Conservation (phyloP, 2,888 invertebrate species). For the Caenorhabditis sinica region DNA sequence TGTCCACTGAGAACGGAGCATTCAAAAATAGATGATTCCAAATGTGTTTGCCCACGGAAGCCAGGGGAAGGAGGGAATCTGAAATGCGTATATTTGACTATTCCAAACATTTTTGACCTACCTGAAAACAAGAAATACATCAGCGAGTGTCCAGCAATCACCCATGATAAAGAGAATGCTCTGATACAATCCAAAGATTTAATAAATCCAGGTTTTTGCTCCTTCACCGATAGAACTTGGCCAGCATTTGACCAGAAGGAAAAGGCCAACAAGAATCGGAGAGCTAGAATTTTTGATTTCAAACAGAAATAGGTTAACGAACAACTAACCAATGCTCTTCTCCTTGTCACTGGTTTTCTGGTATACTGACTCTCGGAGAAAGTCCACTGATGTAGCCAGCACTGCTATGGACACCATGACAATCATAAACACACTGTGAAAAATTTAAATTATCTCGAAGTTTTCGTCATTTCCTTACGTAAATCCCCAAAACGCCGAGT, state of each 20-base stretch:
- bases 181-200: conserved; percentile 74
- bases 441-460: neutral
- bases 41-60: conserved; percentile 20
- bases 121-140: conserved; percentile 46
- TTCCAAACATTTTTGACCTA: neutral
- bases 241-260: conserved; percentile 69
- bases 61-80: conserved; percentile 31
- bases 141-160: conserved; percentile 67
- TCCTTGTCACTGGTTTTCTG: conserved; percentile 32
- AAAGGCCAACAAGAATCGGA: conserved; percentile 55
- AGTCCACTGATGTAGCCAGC: conserved; percentile 35
- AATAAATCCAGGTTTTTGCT: conserved; percentile 71
- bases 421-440: conserved; percentile 48
- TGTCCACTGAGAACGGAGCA: conserved; percentile 74
- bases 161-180: conserved; percentile 77
- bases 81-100: neutral
- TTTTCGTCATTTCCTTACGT: conserved; percentile 20
- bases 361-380: conserved; percentile 45
- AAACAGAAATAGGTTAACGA: neutral
- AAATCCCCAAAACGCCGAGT: conserved; percentile 57
- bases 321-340: conserved; percentile 34
- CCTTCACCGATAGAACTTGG: conserved; percentile 53
- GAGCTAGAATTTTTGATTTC: conserved; percentile 6
- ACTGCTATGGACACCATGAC: conserved; percentile 37
- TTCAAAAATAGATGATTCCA: conserved; percentile 64